Base-by-base conservation (phyloP, 2,888 invertebrate species). In the Byasa hedistus region DNA sequence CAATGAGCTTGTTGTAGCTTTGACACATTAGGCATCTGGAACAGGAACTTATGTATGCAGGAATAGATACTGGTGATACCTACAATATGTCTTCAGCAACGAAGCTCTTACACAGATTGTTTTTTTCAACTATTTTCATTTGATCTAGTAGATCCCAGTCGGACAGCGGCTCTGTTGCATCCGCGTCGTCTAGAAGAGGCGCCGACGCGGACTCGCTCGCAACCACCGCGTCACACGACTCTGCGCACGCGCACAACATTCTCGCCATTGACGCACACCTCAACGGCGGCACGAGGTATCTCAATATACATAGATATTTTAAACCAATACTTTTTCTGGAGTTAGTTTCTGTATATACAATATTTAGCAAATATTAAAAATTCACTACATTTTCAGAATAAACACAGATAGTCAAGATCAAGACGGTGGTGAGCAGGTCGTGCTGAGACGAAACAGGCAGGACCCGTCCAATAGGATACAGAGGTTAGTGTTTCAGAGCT, bases 171-270 rank as follows among this genome's bases (percentile, higher is more conserved):
- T 96, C 96, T 1, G 94, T 95, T 19, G 92, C 95, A 52, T 95
- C 94, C 4, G 94, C 92, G 23, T 90, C 88, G 8, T 89, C 89
- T 0, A 79, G 87, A 1, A 83, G 82, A 8, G 81, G 80, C 0
- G 94, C 94, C 68, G 97, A 97, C 86, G 96, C 95, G 0, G 97
- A 97, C 83, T 96, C 96, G 75, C 94, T 97, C 70, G 95, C 96
- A 23, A 95, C 96, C 58, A 95, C 95, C 75, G 93, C 94, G 73
- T 95, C 96, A 83, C 96, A 96, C 83, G 96, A 96, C 55, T 83
- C 83, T 57, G 70, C 74, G 36, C 95, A 95, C 56, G 75, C 78
- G n/a, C 65, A 48, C 8, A 36, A 55, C 60, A 22, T 55, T 3
- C 44, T 17, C 23, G 66, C 71, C 17, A 17, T n/a, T 70, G 75